These are phyloP conservation scores for Tetragonula carbonaria DNA, from an alignment of 2,888 invertebrate genomes.

Conservation along the genomic window DNA sequence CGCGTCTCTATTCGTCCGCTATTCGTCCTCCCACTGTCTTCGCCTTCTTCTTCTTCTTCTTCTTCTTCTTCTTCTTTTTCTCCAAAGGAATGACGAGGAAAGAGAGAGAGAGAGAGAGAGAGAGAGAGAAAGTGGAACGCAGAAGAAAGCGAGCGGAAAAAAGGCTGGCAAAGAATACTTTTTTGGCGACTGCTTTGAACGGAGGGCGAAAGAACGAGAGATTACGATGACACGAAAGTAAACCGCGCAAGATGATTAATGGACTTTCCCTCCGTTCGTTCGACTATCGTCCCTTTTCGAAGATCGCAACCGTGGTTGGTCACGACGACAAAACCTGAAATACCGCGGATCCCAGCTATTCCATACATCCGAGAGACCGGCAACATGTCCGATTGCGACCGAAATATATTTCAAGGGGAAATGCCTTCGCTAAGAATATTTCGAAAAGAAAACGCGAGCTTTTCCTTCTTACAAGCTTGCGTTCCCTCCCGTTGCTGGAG, in stretches of 20 bases:
- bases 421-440: not conserved
- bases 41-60: too few relatives aligned
- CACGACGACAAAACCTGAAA: not conserved
- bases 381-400: not conserved
- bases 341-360: not conserved
- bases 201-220: slow-evolving; percentile 56
- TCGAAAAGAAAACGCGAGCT: not conserved
- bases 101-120: too few relatives aligned
- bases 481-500: not conserved
- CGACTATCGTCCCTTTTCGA: slow-evolving; percentile 33
- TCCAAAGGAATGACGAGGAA: too few relatives aligned
- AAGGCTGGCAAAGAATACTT: slow-evolving; percentile 6
- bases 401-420: not conserved
- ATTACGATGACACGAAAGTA: slow-evolving; percentile 75
- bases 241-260: slow-evolving; percentile 77
- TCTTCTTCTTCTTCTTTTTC: too few relatives aligned
- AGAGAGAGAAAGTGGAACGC: too few relatives aligned
- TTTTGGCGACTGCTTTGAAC: slow-evolving; percentile 23
- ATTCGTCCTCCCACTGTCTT: not conserved
- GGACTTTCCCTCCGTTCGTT: slow-evolving; percentile 56
- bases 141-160: slow-evolving; percentile 8
- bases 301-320: not conserved
- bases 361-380: too few relatives aligned
- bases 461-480: not conserved
- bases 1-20: not conserved